Conservation (phyloP, 2,113 vertebrate species). For the Passer domesticus region DNA sequence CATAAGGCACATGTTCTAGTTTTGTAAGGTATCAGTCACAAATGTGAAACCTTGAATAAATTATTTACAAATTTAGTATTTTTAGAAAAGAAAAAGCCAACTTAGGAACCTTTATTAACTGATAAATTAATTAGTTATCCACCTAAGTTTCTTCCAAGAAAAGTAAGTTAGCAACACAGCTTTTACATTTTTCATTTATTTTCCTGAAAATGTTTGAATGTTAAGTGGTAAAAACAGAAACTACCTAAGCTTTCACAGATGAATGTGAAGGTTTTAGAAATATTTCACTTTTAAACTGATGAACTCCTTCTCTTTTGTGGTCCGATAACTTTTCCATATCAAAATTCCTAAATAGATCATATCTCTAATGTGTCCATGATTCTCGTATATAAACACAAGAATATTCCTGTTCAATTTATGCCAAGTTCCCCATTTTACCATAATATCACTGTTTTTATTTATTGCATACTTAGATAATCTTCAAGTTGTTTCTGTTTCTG, state of each 20-base stretch:
- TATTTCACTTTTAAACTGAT: background rate
- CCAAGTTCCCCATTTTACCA: background rate
- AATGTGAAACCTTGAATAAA: background rate
- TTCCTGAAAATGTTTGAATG: background rate
- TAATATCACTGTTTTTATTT: background rate
- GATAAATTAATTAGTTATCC: background rate
- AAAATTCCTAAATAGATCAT: background rate
- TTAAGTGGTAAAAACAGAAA: background rate
- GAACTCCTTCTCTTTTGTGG: background rate
- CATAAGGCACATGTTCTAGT: background rate
- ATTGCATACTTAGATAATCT: background rate
- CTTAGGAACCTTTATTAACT: background rate
- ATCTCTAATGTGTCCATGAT: background rate
- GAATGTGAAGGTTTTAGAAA: background rate
- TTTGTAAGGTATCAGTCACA: background rate
- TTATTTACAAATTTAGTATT: background rate
- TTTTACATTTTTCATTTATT: background rate
- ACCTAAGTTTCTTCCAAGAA: background rate
- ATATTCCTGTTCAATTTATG: background rate
- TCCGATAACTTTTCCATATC: background rate
- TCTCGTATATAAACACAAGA: background rate
- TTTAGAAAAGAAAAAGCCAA: background rate
- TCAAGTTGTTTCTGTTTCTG: background rate
- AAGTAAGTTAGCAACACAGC: background rate
- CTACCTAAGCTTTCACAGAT: background rate